Conservation (phyloP, 2,888 invertebrate species). For the Iphiclides podalirius region DNA sequence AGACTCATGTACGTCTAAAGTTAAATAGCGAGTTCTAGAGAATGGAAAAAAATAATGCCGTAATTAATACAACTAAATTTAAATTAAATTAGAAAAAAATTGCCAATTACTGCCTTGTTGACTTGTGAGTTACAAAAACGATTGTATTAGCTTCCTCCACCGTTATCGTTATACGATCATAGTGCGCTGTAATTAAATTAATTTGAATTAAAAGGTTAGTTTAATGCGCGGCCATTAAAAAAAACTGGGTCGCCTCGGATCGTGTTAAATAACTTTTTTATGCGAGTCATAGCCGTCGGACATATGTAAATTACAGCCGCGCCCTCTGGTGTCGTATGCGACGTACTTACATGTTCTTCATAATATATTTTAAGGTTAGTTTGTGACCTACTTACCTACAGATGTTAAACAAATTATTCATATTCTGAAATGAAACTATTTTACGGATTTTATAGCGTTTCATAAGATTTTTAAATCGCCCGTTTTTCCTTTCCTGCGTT, state of each 20-base stretch:
- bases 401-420: no score
- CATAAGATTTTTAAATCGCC: no score
- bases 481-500: no score
- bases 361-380: constrained; percentile 7
- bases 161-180: neutral
- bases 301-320: constrained; percentile 20
- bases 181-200: constrained; percentile 11
- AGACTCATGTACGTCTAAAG: no score
- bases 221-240: constrained; percentile 17
- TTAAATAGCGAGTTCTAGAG: no score
- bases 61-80: no score
- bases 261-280: constrained; percentile 20
- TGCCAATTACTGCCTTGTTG: neutral
- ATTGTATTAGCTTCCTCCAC: neutral
- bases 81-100: neutral
- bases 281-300: constrained; percentile 17
- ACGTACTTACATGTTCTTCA: constrained; percentile 1
- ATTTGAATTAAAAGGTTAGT: constrained; percentile 13
- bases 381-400: neutral
- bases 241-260: constrained; percentile 22
- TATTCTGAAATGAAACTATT: no score
- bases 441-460: no score
- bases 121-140: neutral
- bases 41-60: neutral
- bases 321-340: constrained; percentile 13